Conservation (phyloP, 30 jellyfish, hydroid and myxozoan genomes). For the Turritopsis rubra region DNA sequence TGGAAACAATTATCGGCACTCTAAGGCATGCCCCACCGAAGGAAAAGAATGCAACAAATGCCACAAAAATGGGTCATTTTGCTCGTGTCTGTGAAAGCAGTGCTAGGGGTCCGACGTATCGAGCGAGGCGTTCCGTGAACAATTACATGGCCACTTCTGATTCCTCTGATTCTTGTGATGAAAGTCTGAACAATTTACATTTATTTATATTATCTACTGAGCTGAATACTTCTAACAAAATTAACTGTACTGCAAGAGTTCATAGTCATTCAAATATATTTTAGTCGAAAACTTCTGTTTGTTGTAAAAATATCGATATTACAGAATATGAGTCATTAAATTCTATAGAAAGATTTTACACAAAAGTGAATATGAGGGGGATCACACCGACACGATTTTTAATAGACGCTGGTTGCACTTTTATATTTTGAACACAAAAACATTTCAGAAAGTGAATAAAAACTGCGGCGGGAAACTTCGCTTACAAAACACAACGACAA, state of each 20-base stretch:
- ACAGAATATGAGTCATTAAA: neutral
- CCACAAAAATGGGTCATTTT: neutral
- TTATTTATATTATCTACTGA: fast-evolving
- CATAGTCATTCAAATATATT: too few relatives aligned
- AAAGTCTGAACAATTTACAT: neutral
- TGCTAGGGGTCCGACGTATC: neutral
- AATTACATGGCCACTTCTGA: neutral
- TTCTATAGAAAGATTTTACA: neutral
- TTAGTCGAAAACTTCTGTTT: neutral
- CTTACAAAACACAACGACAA: neutral
- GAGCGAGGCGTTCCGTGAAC: neutral
- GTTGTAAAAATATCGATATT: neutral
- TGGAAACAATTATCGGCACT: neutral
- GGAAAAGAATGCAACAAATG: constrained; percentile 16
- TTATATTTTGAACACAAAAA: constrained; percentile 4
- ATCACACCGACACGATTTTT: constrained; percentile 6
- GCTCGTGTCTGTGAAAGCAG: neutral
- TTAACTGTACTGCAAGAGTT: too few relatives aligned
- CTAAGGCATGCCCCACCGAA: constrained; percentile 14
- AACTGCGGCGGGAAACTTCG: constrained; percentile 12
- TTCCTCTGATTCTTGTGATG: constrained; percentile 4
- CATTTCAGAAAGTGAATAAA: constrained; percentile 1
- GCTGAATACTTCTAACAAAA: neutral
- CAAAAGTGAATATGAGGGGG: neutral
- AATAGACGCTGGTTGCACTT: neutral